phyloP scores from a whole-genome alignment of 2,113 vertebrate species.

The Sceloporus undulatus region DNA sequence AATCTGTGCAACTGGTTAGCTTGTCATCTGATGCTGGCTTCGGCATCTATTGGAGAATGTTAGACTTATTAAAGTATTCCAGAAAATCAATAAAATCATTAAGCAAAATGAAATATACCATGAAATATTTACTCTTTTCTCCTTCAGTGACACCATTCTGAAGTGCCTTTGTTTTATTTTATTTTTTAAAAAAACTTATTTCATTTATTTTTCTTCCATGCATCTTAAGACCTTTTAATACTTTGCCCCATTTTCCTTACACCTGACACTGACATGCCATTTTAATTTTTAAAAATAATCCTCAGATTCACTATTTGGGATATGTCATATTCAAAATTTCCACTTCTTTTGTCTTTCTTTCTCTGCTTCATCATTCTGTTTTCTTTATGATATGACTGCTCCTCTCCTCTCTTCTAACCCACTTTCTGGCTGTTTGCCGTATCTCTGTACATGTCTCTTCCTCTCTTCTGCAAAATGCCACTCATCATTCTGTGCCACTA shows the following conservation, averaged over 20 bases:
- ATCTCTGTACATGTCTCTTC: constrained; percentile 58
- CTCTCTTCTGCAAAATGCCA: constrained; percentile 47
- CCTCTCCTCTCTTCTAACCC: constrained; percentile 30
- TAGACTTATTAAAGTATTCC: constrained; percentile 10
- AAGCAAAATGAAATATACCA: not conserved
- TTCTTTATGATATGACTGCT: constrained; percentile 9
- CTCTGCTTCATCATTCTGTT: constrained; percentile 48
- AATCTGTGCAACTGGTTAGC: not conserved
- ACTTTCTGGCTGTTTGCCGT: constrained; percentile 44
- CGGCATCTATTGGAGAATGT: constrained; percentile 19
- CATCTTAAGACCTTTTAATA: not conserved
- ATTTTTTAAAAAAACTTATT: constrained; percentile 9
- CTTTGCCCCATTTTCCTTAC: not conserved
- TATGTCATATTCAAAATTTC: not conserved
- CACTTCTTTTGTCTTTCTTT: constrained; percentile 3
- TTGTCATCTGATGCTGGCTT: constrained; percentile 1
- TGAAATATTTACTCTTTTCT: not conserved
- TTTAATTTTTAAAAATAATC: constrained; percentile 38
- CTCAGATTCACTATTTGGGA: too few species aligned
- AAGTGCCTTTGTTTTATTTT: constrained; percentile 27
- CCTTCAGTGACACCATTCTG: not conserved
- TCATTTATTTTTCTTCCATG: constrained; percentile 44
- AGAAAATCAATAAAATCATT: not conserved
- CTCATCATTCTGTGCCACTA: constrained; percentile 68
- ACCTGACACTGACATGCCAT: not conserved